A percentile compares a stretch with the other conserved stretches of the same genome.
Evolutionary conservation across 2,888 invertebrate genomes (phyloP).

Genomic region (Alcis repandata): DNA sequence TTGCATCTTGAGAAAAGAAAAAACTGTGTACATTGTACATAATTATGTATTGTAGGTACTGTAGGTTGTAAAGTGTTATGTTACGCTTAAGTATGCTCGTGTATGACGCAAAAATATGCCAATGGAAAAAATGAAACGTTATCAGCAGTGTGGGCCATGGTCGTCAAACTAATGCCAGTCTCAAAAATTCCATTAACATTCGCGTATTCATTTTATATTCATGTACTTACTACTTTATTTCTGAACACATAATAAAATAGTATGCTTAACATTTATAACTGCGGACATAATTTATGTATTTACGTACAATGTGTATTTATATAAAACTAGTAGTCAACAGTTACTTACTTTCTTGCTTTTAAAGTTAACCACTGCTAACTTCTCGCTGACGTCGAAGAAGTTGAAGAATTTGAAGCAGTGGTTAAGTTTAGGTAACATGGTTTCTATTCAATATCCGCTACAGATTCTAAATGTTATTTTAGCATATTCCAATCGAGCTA

Average conservation of each 20-base stretch:
- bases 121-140: constrained; percentile 11
- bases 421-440: too few species aligned
- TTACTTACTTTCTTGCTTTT: too few species aligned
- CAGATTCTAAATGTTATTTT: too few species aligned
- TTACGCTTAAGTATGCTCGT: neutral
- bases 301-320: neutral
- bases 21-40: neutral
- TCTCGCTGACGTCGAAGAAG: too few species aligned
- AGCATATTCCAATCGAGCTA: too few species aligned
- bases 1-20: neutral
- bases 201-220: neutral
- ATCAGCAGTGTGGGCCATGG: constrained; percentile 11
- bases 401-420: too few species aligned
- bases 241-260: too few species aligned
- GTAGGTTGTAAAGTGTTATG: neutral
- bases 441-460: too few species aligned
- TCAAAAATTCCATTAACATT: neutral
- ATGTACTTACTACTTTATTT: neutral
- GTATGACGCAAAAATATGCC: constrained; percentile 9
- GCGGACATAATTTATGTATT: neutral
- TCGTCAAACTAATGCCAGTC: neutral
- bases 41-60: too few species aligned
- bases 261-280: neutral
- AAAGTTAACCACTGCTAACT: too few species aligned
- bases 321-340: too few species aligned